Evolutionary conservation across 2,888 invertebrate species (phyloP).

Genomic region (Rhagium mordax): DNA sequence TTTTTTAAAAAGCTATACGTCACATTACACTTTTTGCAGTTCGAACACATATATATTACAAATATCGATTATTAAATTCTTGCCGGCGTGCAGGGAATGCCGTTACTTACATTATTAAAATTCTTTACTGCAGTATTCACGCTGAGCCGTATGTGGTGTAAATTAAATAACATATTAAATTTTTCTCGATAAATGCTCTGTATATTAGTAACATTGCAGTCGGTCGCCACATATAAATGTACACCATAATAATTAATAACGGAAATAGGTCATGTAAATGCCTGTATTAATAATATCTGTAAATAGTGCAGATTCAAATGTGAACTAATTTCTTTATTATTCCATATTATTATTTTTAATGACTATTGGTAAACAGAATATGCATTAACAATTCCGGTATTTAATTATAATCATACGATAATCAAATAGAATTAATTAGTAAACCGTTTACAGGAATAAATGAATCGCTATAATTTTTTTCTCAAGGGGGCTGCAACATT

Average conservation of each 20-base stretch:
- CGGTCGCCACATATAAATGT: neutral
- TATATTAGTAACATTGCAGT: neutral
- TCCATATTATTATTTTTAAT: too few species aligned
- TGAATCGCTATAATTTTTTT: too few species aligned
- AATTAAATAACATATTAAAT: conserved; percentile 31
- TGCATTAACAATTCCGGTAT: neutral
- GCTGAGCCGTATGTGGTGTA: conserved; percentile 13
- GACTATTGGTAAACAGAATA: neutral
- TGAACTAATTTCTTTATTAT: neutral
- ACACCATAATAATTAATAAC: neutral
- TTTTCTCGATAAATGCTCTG: conserved; percentile 3
- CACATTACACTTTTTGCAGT: too few species aligned
- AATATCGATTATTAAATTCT: conserved; percentile 45
- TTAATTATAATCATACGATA: neutral
- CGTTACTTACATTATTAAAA: conserved; percentile 40
- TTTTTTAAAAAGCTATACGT: too few species aligned
- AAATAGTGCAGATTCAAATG: neutral
- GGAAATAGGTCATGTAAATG: neutral
- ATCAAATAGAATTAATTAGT: neutral
- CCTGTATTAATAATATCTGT: neutral
- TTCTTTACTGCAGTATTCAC: conserved; percentile 37
- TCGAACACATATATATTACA: too few species aligned
- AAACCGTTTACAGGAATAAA: too few species aligned
- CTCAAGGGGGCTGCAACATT: too few species aligned
- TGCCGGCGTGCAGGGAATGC: conserved; percentile 39